phyloP scores from a whole-genome alignment of 2,888 invertebrate species.

The Oxystoma pomonae region DNA sequence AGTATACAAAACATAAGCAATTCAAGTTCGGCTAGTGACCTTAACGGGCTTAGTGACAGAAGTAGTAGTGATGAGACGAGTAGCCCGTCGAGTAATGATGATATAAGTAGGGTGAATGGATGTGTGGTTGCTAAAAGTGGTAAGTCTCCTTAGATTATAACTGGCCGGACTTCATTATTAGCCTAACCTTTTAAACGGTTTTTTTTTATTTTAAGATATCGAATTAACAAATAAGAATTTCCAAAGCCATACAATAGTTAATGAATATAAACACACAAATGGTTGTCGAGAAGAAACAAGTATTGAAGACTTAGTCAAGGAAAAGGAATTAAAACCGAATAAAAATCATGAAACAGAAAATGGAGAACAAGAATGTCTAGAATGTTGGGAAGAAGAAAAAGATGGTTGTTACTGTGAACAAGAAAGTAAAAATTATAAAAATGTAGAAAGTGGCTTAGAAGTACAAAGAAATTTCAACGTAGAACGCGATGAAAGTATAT shows the following conservation, averaged over 20 bases:
- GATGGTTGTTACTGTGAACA: conserved; percentile 8
- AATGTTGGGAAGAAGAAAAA: conserved; percentile 12
- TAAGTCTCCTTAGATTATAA: too few relatives aligned
- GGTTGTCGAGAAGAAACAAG: not conserved
- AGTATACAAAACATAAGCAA: conserved; percentile 19
- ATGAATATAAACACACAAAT: not conserved
- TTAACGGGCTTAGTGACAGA: not conserved
- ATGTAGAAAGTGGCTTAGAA: too few relatives aligned
- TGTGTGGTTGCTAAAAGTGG: not conserved
- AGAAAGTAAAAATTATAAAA: not conserved
- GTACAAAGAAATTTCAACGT: too few relatives aligned
- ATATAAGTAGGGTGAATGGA: not conserved
- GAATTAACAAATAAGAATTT: too few relatives aligned
- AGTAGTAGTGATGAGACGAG: not conserved
- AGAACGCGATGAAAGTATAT: too few relatives aligned
- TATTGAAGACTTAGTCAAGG: not conserved
- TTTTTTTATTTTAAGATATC: too few relatives aligned
- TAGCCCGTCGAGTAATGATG: not conserved
- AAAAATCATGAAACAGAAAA: conserved; percentile 26
- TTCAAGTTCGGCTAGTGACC: not conserved
- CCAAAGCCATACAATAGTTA: too few relatives aligned
- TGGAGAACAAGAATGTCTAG: too few relatives aligned
- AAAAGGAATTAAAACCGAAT: conserved; percentile 32
- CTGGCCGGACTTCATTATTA: too few relatives aligned
- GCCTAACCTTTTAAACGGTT: too few relatives aligned